Conservation (phyloP, 2,113 vertebrate species). For the Channa maculata region DNA sequence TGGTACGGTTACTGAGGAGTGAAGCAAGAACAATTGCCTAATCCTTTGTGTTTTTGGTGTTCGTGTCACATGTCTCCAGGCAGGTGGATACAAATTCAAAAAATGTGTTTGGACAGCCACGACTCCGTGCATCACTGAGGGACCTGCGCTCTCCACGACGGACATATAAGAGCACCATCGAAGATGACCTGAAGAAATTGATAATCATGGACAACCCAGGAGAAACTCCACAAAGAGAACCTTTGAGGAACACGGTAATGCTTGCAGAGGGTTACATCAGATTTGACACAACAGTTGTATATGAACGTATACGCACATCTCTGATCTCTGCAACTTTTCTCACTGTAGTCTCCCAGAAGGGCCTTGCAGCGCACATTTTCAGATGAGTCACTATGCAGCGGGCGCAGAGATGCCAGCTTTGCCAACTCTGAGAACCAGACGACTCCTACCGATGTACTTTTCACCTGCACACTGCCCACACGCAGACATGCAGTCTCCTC, state of each 20-base stretch:
- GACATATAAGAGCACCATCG: constrained; percentile 90
- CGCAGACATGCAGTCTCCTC: constrained; percentile 81
- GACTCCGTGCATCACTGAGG: constrained; percentile 89
- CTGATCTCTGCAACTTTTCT: constrained; percentile 20
- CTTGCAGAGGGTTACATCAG: fast-evolving
- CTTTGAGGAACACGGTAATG: constrained; percentile 63
- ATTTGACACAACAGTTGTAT: too few relatives aligned
- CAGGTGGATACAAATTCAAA: constrained; percentile 89
- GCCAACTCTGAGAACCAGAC: constrained; percentile 82
- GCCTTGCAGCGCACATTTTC: constrained; percentile 91
- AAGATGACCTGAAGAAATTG: constrained; percentile 93
- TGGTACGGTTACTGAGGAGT: not conserved
- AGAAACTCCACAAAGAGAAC: constrained; percentile 83
- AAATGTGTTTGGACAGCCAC: constrained; percentile 93
- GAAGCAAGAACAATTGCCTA: not conserved
- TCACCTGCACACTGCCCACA: constrained; percentile 89
- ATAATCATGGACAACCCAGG: constrained; percentile 91
- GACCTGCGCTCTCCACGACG: constrained; percentile 92
- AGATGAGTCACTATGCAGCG: constrained; percentile 92
- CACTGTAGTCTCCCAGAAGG: constrained; percentile 85
- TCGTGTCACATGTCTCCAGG: constrained; percentile 73
- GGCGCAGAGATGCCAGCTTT: constrained; percentile 86
- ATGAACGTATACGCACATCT: not conserved
- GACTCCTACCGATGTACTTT: constrained; percentile 84
- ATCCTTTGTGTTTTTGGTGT: not conserved